Percentiles rank a stretch among this genome's conserved stretches.
phyloP scores from a whole-genome alignment of 92 coral and sea anemone genomes.

The Pocillopora grandis region DNA sequence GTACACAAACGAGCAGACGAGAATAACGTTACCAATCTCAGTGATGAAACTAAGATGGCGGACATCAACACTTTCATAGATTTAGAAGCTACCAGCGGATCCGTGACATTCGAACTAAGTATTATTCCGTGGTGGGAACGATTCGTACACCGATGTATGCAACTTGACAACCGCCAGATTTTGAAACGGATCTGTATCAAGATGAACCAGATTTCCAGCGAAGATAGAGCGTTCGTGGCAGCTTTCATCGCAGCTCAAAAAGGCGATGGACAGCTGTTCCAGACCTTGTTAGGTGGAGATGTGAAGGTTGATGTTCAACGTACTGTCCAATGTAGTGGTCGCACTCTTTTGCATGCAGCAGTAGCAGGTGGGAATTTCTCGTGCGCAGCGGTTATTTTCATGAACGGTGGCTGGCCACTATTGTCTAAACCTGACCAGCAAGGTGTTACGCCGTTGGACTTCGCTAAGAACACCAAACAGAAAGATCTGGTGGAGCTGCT shows the following conservation, averaged over 20 bases:
- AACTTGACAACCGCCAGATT: conserved; percentile 55
- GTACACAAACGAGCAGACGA: conserved; percentile 6
- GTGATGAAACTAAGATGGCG: conserved; percentile 45
- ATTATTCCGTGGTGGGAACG: conserved; percentile 58
- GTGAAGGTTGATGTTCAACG: conserved; percentile 33
- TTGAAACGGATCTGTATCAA: conserved; percentile 47
- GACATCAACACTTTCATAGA: conserved; percentile 19
- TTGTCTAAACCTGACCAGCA: conserved; percentile 38
- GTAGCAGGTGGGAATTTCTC: conserved; percentile 58
- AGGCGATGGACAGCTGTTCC: conserved; percentile 45
- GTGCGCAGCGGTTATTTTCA: conserved; percentile 54
- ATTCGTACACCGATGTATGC: conserved; percentile 49
- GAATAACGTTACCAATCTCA: conserved; percentile 13
- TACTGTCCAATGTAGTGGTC: conserved; percentile 56
- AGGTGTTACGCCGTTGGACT: conserved; percentile 43
- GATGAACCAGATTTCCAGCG: conserved; percentile 61
- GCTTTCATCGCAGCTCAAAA: conserved; percentile 61
- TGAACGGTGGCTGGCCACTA: conserved; percentile 41
- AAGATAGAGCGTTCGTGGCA: conserved; percentile 60
- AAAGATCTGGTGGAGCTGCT: conserved; percentile 38
- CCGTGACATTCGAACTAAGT: conserved; percentile 26
- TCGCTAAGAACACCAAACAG: conserved; percentile 38
- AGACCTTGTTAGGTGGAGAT: conserved; percentile 38
- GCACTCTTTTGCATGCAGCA: conserved; percentile 60
- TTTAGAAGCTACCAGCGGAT: not conserved